These are phyloP conservation scores for Asbolus verrucosus DNA, from an alignment of 1,140 invertebrate species.

Conservation along the genomic window DNA sequence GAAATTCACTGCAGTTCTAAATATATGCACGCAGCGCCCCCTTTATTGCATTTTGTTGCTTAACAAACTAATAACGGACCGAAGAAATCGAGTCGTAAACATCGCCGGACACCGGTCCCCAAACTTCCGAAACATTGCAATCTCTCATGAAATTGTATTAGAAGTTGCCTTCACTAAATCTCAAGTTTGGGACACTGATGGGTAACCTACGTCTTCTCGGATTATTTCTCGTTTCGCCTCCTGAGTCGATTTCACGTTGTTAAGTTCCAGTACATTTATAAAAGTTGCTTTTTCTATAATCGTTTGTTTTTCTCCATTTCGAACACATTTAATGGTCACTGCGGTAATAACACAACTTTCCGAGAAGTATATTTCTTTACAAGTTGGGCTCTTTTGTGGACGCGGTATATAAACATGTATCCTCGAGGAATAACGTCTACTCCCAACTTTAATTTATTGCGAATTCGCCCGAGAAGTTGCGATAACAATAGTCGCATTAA, in stretches of 20 bases:
- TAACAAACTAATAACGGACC: slow-evolving; percentile 8
- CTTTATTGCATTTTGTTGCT: neutral
- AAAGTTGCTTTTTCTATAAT: slow-evolving; percentile 33
- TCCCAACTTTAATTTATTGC: no score
- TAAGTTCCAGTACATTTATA: slow-evolving; percentile 38
- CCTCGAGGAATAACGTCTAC: no score
- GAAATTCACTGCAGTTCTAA: neutral
- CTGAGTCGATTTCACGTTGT: slow-evolving; percentile 28
- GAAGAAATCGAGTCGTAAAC: slow-evolving; percentile 27
- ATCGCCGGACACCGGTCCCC: neutral
- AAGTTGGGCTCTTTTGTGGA: neutral
- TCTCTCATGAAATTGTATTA: slow-evolving; percentile 48
- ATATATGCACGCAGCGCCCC: neutral
- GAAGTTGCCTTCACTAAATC: slow-evolving; percentile 43
- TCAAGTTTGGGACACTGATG: slow-evolving; percentile 47
- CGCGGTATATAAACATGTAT: no score
- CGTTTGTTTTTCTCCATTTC: slow-evolving; percentile 28
- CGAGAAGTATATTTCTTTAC: neutral
- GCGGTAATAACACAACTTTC: neutral
- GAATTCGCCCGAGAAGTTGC: no score
- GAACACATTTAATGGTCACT: slow-evolving; percentile 21
- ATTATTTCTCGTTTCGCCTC: slow-evolving; percentile 42
- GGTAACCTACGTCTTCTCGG: slow-evolving; percentile 35
- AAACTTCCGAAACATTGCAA: slow-evolving; percentile 23
- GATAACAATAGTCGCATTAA: no score